Evolutionary conservation across 2,113 vertebrate genomes (phyloP).

Genomic region (Rhea americana): DNA sequence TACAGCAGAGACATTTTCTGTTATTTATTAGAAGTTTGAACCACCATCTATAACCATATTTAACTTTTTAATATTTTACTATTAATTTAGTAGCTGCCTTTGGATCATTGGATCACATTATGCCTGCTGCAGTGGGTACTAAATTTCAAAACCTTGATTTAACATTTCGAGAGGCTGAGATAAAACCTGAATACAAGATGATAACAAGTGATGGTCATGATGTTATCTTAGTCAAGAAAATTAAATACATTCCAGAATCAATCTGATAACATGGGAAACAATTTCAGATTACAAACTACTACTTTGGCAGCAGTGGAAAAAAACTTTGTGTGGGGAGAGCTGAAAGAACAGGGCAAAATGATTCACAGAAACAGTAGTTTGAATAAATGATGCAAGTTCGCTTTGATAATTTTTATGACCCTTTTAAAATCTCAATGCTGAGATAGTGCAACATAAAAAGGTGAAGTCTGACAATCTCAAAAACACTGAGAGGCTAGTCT

Average conservation of each 20-base stretch:
- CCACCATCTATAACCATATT: neutral
- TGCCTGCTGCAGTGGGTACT: neutral
- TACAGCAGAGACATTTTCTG: neutral
- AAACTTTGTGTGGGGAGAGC: neutral
- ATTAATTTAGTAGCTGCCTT: neutral
- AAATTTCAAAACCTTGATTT: slow-evolving; percentile 12
- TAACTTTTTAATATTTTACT: neutral
- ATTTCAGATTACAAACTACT: slow-evolving; percentile 18
- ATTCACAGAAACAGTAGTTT: neutral
- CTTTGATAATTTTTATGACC: neutral
- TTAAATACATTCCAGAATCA: slow-evolving; percentile 8
- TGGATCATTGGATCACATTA: neutral
- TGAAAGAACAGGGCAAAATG: neutral
- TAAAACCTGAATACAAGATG: neutral
- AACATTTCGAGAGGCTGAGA: neutral
- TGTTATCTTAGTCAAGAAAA: neutral
- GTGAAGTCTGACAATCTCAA: neutral
- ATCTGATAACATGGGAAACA: neutral
- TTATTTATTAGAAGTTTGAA: neutral
- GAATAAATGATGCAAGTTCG: neutral
- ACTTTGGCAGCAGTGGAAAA: neutral
- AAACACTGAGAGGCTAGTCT: neutral
- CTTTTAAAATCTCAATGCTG: neutral
- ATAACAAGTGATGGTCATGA: neutral
- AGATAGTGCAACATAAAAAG: neutral